Conservation (phyloP, 53 echinoderm and acorn worm species). For the Patiria pectinifera region DNA sequence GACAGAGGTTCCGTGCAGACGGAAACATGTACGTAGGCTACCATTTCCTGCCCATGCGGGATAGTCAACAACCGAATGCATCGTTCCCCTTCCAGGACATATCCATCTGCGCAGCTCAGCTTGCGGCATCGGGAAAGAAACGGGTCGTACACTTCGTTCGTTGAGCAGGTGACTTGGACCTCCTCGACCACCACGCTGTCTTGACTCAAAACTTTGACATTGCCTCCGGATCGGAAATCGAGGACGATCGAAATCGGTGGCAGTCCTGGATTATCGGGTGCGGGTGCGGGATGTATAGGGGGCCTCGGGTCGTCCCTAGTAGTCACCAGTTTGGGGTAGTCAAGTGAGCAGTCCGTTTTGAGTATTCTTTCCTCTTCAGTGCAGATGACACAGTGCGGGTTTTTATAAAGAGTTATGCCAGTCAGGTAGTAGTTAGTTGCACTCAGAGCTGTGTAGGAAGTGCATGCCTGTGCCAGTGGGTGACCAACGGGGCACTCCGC, state of each 20-base stretch:
- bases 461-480: slow-evolving; percentile 8
- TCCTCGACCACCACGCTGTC: slow-evolving; percentile 12
- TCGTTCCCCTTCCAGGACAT: not conserved
- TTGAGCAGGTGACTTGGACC: slow-evolving; percentile 11
- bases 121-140: slow-evolving; percentile 27
- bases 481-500: slow-evolving; percentile 14
- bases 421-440: not conserved
- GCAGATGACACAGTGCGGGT: slow-evolving; percentile 42
- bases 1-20: not conserved
- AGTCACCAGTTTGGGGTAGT: not conserved
- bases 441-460: slow-evolving; percentile 27
- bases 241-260: slow-evolving; percentile 58
- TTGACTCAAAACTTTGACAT: slow-evolving; percentile 44
- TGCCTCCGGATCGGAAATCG: slow-evolving; percentile 58
- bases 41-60: not conserved
- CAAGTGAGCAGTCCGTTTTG: not conserved
- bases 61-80: not conserved
- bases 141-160: slow-evolving; percentile 43
- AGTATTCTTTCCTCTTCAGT: not conserved
- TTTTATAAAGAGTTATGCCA: not conserved
- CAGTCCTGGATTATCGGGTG: not conserved
- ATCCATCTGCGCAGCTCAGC: slow-evolving; percentile 26
- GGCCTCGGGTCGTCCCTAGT: not conserved
- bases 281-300: not conserved
- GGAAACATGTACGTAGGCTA: not conserved